Conservation (phyloP, 1,140 invertebrate species). For the Hirudo medicinalis region DNA sequence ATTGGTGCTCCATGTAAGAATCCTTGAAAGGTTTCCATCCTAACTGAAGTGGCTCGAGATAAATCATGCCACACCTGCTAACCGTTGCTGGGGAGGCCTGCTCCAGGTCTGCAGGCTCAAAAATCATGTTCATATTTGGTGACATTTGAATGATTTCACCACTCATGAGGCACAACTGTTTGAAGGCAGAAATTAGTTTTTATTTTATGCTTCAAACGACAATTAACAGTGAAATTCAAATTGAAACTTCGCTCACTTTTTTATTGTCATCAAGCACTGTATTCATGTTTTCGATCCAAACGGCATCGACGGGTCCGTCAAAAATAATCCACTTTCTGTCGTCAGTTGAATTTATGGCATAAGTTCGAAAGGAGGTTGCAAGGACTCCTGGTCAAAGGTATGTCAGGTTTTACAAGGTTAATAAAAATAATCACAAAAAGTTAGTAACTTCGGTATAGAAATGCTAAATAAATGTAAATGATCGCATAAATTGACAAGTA, state of each 20-base stretch:
- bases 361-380: slow-evolving; percentile 42
- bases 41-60: slow-evolving; percentile 41
- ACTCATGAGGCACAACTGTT: slow-evolving; percentile 42
- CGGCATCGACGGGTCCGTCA: slow-evolving; percentile 43
- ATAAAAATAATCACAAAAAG: too few species aligned
- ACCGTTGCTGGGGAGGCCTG: slow-evolving; percentile 48
- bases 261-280: slow-evolving; percentile 44
- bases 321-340: slow-evolving; percentile 47
- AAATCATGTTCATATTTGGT: slow-evolving; percentile 43
- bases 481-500: too few species aligned
- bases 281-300: slow-evolving; percentile 46
- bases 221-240: background rate
- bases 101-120: slow-evolving; percentile 43
- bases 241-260: slow-evolving; percentile 31
- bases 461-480: too few species aligned
- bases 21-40: slow-evolving; percentile 41
- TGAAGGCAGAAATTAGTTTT: background rate
- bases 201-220: background rate
- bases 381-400: slow-evolving; percentile 45
- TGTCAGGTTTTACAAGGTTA: too few species aligned
- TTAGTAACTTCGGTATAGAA: too few species aligned
- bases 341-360: slow-evolving; percentile 36
- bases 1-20: slow-evolving; percentile 39
- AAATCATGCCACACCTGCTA: slow-evolving; percentile 47
- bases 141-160: slow-evolving; percentile 45